phyloP scores from a whole-genome alignment of 2,888 invertebrate species.

The Macrosiphum euphorbiae region DNA sequence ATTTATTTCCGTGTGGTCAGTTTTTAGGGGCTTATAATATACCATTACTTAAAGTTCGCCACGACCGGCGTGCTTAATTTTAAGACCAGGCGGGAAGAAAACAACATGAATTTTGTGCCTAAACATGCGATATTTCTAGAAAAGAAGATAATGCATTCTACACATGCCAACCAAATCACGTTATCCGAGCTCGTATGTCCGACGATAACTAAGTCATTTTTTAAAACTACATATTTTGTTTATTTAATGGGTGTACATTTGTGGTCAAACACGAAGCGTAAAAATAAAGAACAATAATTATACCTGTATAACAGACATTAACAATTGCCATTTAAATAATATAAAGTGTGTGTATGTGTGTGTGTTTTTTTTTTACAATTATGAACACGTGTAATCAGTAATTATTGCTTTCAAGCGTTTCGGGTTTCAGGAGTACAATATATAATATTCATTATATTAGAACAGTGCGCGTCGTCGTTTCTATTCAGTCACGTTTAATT shows the following conservation, averaged over 20 bases:
- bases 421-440: not conserved
- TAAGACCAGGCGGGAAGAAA: not conserved
- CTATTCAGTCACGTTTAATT: slow-evolving; percentile 34
- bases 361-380: not conserved
- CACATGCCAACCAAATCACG: not conserved
- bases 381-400: slow-evolving; percentile 6
- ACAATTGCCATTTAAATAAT: slow-evolving; percentile 2
- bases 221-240: not conserved
- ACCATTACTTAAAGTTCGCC: not conserved
- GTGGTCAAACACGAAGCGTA: not conserved
- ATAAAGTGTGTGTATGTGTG: not conserved
- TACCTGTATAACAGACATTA: not conserved
- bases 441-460: not conserved
- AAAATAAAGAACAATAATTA: not conserved
- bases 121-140: not conserved
- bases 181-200: not conserved
- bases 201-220: not conserved
- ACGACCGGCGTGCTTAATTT: not conserved
- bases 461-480: not conserved
- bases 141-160: not conserved
- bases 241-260: not conserved
- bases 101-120: not conserved
- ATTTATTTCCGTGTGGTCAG: not conserved
- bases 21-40: not conserved
- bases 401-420: not conserved